Conservation (phyloP, 1,140 invertebrate genomes). For the Periplaneta americana region DNA sequence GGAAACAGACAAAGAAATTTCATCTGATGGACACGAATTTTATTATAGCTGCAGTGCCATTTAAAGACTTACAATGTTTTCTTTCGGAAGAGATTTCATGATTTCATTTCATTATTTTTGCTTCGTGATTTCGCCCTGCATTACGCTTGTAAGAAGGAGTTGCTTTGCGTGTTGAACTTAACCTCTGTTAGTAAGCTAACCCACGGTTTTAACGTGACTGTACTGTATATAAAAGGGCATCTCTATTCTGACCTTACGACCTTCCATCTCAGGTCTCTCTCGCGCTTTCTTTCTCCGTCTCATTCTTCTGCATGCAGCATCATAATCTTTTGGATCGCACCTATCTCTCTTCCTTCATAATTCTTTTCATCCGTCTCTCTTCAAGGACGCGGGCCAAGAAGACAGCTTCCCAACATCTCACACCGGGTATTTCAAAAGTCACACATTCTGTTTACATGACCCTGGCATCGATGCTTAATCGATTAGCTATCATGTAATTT, state of each 20-base stretch:
- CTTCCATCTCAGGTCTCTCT: not conserved
- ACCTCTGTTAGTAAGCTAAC: not conserved
- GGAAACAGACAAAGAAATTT: not conserved
- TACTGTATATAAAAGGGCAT: not conserved
- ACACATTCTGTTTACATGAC: not conserved
- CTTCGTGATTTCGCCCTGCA: not conserved
- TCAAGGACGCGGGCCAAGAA: not conserved
- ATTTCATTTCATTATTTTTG: not conserved
- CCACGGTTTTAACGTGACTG: not conserved
- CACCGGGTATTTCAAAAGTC: not conserved
- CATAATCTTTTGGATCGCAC: not conserved
- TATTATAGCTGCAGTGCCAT: not conserved
- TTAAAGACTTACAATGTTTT: not conserved
- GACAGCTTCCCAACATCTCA: not conserved
- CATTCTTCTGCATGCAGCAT: not conserved
- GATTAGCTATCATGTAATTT: too few species aligned
- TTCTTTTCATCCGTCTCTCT: not conserved
- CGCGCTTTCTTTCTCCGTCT: not conserved
- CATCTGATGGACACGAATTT: not conserved
- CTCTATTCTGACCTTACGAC: not conserved
- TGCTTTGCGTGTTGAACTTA: not conserved
- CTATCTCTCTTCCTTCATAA: not conserved
- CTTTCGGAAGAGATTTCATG: not conserved
- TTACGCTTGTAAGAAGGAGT: not conserved
- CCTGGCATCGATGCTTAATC: not conserved